phyloP scores from a whole-genome alignment of 2,113 vertebrate genomes.

The Cyanoderma ruficeps region DNA sequence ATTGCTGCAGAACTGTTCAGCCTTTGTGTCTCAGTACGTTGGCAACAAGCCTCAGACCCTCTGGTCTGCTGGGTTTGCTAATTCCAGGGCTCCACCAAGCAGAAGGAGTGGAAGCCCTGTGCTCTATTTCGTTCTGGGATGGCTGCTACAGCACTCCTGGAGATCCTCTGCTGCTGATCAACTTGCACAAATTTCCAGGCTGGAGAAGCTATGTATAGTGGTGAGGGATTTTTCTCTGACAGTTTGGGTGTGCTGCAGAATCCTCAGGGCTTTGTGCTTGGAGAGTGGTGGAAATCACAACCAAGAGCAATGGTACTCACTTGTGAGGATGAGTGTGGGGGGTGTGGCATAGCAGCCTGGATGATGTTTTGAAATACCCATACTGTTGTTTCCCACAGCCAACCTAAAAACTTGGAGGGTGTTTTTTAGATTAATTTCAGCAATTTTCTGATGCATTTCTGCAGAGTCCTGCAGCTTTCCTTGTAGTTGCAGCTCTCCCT shows the following conservation, averaged over 20 bases:
- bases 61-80: neutral
- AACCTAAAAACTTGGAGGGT: neutral
- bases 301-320: rapidly evolving
- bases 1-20: neutral
- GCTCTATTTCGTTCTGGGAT: neutral
- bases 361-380: neutral
- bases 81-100: rapidly evolving
- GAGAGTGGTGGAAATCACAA: neutral
- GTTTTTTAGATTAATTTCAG: neutral
- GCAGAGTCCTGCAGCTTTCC: neutral
- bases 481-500: neutral
- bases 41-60: neutral
- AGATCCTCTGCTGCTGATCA: neutral
- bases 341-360: rapidly evolving
- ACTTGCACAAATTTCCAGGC: neutral
- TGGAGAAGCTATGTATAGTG: neutral
- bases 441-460: neutral
- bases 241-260: neutral
- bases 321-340: rapidly evolving
- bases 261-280: neutral
- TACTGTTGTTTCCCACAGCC: neutral
- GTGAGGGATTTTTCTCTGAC: neutral
- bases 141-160: neutral
- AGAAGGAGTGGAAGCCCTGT: rapidly evolving
- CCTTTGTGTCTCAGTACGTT: neutral